phyloP scores from a whole-genome alignment of 2,888 invertebrate genomes.

The Crepidodera aurea region DNA sequence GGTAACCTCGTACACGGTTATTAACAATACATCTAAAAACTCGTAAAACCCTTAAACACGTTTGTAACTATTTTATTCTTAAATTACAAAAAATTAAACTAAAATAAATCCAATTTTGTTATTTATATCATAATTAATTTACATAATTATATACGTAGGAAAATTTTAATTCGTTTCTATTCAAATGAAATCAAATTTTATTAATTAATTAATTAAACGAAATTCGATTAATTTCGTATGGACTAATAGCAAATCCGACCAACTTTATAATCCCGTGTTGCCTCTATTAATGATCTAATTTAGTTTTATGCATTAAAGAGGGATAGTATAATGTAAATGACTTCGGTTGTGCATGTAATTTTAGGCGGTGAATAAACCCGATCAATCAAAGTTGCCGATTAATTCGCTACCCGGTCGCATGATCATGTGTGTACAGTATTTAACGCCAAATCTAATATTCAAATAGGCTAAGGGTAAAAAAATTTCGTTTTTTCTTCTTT shows the following conservation, averaged over 20 bases:
- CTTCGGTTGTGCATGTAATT: constrained; percentile 35
- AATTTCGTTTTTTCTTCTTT: too few species aligned
- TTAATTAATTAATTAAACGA: background rate
- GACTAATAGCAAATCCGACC: background rate
- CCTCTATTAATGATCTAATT: constrained; percentile 21
- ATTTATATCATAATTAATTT: too few species aligned
- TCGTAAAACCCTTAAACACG: too few species aligned
- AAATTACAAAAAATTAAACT: too few species aligned
- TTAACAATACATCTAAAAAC: too few species aligned
- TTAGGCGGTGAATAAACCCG: constrained; percentile 30
- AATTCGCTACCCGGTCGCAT: constrained; percentile 23
- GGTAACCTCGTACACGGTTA: too few species aligned
- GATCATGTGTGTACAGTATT: background rate
- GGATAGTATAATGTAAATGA: constrained; percentile 26
- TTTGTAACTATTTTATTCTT: too few species aligned
- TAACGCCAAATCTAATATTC: background rate
- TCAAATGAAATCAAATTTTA: too few species aligned
- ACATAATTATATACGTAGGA: too few species aligned
- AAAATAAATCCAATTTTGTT: too few species aligned
- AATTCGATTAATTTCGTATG: constrained; percentile 2
- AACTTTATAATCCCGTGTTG: background rate
- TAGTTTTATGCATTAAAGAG: constrained; percentile 19
- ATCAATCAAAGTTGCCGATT: constrained; percentile 42
- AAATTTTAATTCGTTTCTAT: too few species aligned
- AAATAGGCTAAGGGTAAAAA: background rate